Percentiles rank a stretch among this genome's conserved stretches.
These are phyloP conservation scores for Laupala kohalensis DNA, from an alignment of 1,140 invertebrate species.

Conservation along the genomic window DNA sequence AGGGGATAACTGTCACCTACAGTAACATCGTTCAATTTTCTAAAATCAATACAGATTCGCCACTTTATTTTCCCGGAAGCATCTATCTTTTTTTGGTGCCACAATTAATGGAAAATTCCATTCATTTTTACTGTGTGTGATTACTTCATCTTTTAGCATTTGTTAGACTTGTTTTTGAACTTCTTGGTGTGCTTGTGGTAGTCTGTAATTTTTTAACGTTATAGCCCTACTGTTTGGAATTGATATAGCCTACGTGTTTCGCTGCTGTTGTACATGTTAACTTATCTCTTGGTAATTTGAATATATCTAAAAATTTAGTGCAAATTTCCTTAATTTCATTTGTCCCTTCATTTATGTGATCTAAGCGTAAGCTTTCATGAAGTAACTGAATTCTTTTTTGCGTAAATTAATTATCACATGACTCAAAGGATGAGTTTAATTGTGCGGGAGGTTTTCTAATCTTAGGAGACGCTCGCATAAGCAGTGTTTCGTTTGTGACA, in stretches of 20 bases:
- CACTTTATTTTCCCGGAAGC: background rate
- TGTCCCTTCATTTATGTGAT: background rate
- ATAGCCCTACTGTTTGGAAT: background rate
- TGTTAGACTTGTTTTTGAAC: background rate
- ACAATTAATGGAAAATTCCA: constrained; percentile 4
- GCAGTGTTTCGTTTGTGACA: background rate
- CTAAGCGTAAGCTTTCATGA: background rate
- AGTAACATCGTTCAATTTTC: background rate
- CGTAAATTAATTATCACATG: no score
- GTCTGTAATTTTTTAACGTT: constrained; percentile 1
- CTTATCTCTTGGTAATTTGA: background rate
- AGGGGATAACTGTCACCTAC: background rate
- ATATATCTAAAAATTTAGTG: background rate
- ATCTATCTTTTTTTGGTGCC: background rate
- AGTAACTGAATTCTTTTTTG: background rate
- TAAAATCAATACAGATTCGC: background rate
- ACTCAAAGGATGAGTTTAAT: no score
- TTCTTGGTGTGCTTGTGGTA: constrained; percentile 3
- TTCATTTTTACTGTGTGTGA: background rate
- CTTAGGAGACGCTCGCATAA: background rate
- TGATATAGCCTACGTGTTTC: background rate
- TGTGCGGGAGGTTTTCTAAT: background rate
- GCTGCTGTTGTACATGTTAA: background rate
- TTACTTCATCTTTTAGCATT: constrained; percentile 1
- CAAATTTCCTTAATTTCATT: background rate